Evolutionary conservation across 2,888 invertebrate species (phyloP).

Genomic region (Petrophora chlorosata): DNA sequence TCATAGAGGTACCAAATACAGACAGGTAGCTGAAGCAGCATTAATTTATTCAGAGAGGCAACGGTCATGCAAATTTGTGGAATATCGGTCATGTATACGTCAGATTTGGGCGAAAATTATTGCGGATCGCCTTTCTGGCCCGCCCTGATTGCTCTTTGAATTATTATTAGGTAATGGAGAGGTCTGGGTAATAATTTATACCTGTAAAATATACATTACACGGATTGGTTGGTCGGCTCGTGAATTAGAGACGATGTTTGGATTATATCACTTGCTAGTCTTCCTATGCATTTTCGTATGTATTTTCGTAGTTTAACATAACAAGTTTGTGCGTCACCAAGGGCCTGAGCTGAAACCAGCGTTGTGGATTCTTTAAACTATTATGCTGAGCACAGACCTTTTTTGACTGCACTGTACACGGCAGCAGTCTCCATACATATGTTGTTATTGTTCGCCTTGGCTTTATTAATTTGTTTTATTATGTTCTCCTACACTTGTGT

Average conservation of each 20-base stretch:
- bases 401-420: no score
- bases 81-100: slow-evolving; percentile 83
- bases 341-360: no score
- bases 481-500: no score
- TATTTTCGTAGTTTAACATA: no score
- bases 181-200: slow-evolving; percentile 28
- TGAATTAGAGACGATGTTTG: slow-evolving; percentile 11
- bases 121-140: slow-evolving; percentile 68
- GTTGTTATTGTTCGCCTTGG: no score
- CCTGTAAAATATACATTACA: slow-evolving; percentile 27
- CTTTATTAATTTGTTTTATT: no score
- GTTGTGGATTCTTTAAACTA: no score
- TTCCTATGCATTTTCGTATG: no score
- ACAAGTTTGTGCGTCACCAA: no score
- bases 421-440: no score
- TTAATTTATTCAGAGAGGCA: slow-evolving; percentile 79
- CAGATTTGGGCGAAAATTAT: slow-evolving; percentile 81
- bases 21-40: slow-evolving; percentile 75
- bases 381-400: no score
- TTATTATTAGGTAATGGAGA: slow-evolving; percentile 43
- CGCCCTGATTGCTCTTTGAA: slow-evolving; percentile 46
- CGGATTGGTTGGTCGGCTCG: slow-evolving; percentile 10
- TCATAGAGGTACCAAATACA: slow-evolving; percentile 71
- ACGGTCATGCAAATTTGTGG: slow-evolving; percentile 81
- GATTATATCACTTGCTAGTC: neutral